Evolutionary conservation across 2,888 invertebrate species (phyloP).

Genomic region (Caenorhabditis sp.): DNA sequence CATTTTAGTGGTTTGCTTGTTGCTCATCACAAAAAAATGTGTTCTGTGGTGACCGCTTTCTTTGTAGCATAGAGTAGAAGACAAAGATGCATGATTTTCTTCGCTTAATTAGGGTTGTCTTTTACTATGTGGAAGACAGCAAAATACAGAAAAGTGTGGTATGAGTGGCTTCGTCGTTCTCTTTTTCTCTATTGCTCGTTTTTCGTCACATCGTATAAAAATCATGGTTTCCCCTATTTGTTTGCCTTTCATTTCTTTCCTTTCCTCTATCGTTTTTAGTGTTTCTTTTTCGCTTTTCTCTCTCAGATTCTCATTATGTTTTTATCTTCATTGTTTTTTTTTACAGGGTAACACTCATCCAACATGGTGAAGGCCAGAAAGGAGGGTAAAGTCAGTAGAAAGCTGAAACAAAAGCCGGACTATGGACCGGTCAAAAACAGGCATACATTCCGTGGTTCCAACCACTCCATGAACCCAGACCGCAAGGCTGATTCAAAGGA

Average conservation of each 20-base stretch:
- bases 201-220: constrained; percentile 47
- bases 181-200: constrained; percentile 39
- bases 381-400: constrained; percentile 71
- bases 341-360: constrained; percentile 57
- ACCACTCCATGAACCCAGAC: constrained; percentile 95
- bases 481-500: constrained; percentile 81
- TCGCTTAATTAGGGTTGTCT: neutral
- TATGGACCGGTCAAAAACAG: constrained; percentile 73
- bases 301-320: constrained; percentile 14
- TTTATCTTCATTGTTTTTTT: neutral
- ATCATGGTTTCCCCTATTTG: constrained; percentile 49
- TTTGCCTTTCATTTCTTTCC: constrained; percentile 49
- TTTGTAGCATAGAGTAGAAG: constrained; percentile 1
- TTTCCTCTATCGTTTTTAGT: constrained; percentile 15
- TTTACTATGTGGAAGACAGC: constrained; percentile 6
- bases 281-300: constrained; percentile 20
- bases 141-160: constrained; percentile 15
- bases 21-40: constrained; percentile 11
- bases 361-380: constrained; percentile 73
- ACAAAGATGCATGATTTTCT: too few species aligned
- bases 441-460: constrained; percentile 86
- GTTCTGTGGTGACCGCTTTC: constrained; percentile 10
- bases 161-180: constrained; percentile 14
- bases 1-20: constrained; percentile 38
- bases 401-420: constrained; percentile 72